Percentiles rank a stretch among this genome's conserved stretches.
These are phyloP conservation scores for Podarcis raffonei DNA, from an alignment of 2,113 vertebrate species.

Conservation along the genomic window DNA sequence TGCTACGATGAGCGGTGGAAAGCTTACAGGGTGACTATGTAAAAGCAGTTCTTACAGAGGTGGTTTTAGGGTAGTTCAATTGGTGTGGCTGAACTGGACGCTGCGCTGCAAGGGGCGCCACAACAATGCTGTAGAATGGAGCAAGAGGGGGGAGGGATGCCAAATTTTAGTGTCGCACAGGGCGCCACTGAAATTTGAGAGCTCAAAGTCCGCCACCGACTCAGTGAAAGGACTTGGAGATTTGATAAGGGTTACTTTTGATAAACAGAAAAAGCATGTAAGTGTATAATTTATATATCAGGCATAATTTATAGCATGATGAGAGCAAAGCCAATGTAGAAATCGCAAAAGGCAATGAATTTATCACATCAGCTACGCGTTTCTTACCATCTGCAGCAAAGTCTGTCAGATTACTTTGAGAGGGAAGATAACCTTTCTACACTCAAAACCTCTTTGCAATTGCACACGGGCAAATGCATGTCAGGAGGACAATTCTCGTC, in stretches of 20 bases:
- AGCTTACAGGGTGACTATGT: slow-evolving; percentile 17
- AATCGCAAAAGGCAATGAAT: slow-evolving; percentile 35
- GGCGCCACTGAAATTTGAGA: too few species aligned
- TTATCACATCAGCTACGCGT: slow-evolving; percentile 46
- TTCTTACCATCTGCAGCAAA: slow-evolving; percentile 55
- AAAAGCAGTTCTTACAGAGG: slow-evolving; percentile 45
- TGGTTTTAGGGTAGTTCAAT: too few species aligned
- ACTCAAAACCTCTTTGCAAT: slow-evolving; percentile 55
- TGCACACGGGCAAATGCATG: slow-evolving; percentile 43
- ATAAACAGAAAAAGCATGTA: slow-evolving; percentile 56
- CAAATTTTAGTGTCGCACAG: too few species aligned
- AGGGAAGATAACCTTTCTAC: neutral
- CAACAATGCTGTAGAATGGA: too few species aligned
- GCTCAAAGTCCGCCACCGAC: neutral
- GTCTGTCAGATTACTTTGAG: slow-evolving; percentile 51
- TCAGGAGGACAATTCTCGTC: slow-evolving; percentile 7
- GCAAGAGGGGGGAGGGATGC: too few species aligned
- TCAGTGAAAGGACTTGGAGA: slow-evolving; percentile 50
- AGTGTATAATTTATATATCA: slow-evolving; percentile 24
- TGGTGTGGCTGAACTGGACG: too few species aligned
- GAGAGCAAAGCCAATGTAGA: slow-evolving; percentile 7
- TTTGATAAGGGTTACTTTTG: slow-evolving; percentile 59
- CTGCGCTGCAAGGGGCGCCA: too few species aligned
- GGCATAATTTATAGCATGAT: slow-evolving; percentile 60
- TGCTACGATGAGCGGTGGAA: neutral